Conservation (phyloP, 2,797 vertebrate species). For the Lophotriccus pileatus region DNA sequence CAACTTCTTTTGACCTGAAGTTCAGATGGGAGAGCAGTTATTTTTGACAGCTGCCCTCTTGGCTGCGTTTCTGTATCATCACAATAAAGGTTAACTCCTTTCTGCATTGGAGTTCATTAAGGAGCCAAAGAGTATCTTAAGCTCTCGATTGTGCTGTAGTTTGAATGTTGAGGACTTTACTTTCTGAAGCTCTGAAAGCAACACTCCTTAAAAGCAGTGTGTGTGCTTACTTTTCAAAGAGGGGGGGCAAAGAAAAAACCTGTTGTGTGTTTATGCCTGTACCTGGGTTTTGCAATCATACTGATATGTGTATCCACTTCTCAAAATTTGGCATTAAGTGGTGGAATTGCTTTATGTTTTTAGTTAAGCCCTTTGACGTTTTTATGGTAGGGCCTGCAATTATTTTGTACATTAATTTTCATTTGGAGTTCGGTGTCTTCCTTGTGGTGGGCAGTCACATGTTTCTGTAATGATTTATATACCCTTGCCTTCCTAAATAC, state of each 20-base stretch:
- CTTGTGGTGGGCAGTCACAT: not conserved
- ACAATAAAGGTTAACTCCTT: not conserved
- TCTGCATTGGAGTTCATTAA: not conserved
- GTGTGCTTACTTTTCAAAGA: not conserved
- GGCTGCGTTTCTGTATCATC: not conserved
- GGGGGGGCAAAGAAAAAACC: not conserved
- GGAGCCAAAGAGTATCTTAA: not conserved
- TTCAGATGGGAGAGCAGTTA: not conserved
- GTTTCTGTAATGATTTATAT: not conserved
- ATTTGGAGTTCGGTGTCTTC: not conserved
- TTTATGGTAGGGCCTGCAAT: not conserved
- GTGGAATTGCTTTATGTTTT: not conserved
- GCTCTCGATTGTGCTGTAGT: not conserved
- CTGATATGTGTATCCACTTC: not conserved
- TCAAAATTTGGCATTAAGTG: not conserved
- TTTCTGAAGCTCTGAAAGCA: not conserved
- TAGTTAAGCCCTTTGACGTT: not conserved
- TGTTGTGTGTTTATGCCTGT: not conserved
- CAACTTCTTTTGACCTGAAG: not conserved
- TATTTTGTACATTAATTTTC: not conserved
- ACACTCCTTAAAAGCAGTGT: not conserved
- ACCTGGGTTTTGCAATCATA: not conserved
- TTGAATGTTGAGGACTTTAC: not conserved
- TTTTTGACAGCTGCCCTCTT: not conserved
- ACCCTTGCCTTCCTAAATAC: not conserved